Percentiles rank a stretch among this genome's conserved stretches.
phyloP scores from a whole-genome alignment of 1,140 invertebrate genomes.

The Drosophila cardini region DNA sequence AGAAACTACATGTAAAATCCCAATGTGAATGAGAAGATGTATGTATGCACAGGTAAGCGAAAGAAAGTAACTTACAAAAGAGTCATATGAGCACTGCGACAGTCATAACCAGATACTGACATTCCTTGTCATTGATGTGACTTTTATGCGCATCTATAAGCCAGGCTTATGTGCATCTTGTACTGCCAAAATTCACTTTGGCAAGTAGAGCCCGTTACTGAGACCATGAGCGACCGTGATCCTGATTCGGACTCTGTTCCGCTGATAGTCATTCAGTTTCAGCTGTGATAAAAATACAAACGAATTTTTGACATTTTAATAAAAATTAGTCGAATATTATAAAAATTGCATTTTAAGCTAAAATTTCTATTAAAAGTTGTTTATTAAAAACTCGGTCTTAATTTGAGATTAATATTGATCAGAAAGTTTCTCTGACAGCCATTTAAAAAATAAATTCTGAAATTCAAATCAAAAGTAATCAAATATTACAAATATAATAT shows the following conservation, averaged over 20 bases:
- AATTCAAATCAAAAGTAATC: no score
- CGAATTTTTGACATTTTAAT: no score
- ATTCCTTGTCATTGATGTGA: constrained; percentile 40
- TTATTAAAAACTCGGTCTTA: no score
- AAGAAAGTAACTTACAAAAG: constrained; percentile 20
- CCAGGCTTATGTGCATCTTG: constrained; percentile 15
- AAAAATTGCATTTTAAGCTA: no score
- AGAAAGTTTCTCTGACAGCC: no score
- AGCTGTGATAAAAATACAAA: constrained; percentile 44
- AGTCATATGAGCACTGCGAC: constrained; percentile 11
- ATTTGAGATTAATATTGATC: no score
- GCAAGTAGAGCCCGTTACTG: background rate
- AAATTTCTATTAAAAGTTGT: no score
- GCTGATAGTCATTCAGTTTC: constrained; percentile 46
- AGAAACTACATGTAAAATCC: constrained; percentile 2
- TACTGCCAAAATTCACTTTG: background rate
- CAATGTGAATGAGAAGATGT: background rate
- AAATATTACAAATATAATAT: no score
- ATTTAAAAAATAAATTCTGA: no score
- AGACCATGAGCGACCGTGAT: background rate
- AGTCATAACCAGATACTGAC: background rate
- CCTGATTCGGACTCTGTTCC: background rate
- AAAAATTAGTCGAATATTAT: no score
- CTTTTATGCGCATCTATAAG: constrained; percentile 38
- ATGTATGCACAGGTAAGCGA: background rate